Evolutionary conservation across 1,140 invertebrate species (phyloP), one percentile per base, ranked within the genome.

Genomic region (Heliconius melpomene): DNA sequence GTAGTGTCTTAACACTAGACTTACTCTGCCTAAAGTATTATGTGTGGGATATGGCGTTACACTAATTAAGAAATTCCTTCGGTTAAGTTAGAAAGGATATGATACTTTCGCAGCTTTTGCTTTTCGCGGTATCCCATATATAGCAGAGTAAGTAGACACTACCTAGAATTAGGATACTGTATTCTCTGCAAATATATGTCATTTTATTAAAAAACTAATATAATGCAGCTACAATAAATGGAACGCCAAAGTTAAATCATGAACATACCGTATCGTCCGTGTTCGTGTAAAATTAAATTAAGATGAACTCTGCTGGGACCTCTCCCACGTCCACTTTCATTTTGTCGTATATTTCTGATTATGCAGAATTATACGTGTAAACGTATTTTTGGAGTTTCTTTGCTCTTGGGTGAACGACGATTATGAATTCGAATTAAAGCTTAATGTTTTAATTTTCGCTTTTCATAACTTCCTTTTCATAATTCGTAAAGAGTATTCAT

Each of bases 251-350:
- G 9, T 60, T 23, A 26, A 60, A 60, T 57, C 20, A n/a, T 23
- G 54, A 57, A 23, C 23, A n/a, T 0, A n/a, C n/a, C n/a, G 54
- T 23, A 57, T 57, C 54, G 54, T 11, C 54, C 54, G 20, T 9
- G 54, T 23, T 60, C 54, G n/a, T 60, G 54, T 60, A 60, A 60
- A 60, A 60, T 60, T 60, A 60, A 60, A 60, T 60, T 60, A 26
- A 26, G 54, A 60, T 23, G 9, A 60, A 60, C 3, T 26, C n/a
- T 11, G 3, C 54, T 60, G 54, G 54, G 54, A 26, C 8, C 20
- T 60, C n/a, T 20, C n/a, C 7, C 9, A 60, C n/a, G n/a, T 60
- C 54, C n/a, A 60, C 54, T 60, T 5, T 60, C 9, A 23, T 60
- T 46, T 60, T 60, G 54, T 60, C 54, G 23, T 60, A 23, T 60